These are phyloP conservation scores for Andricus grossulariae DNA, from an alignment of 1,140 invertebrate genomes.

Conservation along the genomic window DNA sequence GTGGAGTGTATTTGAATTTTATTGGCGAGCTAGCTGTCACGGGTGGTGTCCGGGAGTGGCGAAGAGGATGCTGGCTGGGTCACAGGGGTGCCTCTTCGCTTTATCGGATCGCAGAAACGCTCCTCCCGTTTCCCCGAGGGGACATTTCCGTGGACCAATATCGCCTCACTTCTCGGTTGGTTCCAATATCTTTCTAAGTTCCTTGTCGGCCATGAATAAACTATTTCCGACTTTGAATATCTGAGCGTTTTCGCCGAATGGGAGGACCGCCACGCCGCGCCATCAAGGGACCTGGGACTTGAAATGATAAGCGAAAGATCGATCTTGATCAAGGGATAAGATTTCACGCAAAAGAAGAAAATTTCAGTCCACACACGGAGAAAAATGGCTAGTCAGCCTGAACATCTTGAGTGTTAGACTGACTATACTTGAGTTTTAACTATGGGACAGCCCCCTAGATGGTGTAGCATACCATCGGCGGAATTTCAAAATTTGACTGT, in stretches of 20 bases:
- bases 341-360: not conserved
- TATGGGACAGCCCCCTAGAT: no score
- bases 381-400: no score
- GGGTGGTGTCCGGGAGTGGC: constrained; percentile 62
- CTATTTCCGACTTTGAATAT: constrained; percentile 76
- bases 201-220: constrained; percentile 76
- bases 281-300: constrained; percentile 61
- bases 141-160: constrained; percentile 76
- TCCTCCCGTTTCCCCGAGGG: constrained; percentile 73
- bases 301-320: constrained; percentile 52
- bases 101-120: constrained; percentile 71
- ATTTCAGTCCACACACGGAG: not conserved
- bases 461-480: no score
- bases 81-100: constrained; percentile 66
- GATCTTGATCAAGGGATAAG: constrained; percentile 56
- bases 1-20: constrained; percentile 77
- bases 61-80: constrained; percentile 49
- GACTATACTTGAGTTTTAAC: no score
- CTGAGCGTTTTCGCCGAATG: constrained; percentile 69
- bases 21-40: constrained; percentile 72
- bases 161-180: constrained; percentile 67
- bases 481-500: no score
- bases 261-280: constrained; percentile 49
- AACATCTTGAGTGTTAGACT: no score
- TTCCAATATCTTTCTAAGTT: constrained; percentile 76